phyloP scores from a whole-genome alignment of 2,113 vertebrate genomes.

The Lampris megalopsis region DNA sequence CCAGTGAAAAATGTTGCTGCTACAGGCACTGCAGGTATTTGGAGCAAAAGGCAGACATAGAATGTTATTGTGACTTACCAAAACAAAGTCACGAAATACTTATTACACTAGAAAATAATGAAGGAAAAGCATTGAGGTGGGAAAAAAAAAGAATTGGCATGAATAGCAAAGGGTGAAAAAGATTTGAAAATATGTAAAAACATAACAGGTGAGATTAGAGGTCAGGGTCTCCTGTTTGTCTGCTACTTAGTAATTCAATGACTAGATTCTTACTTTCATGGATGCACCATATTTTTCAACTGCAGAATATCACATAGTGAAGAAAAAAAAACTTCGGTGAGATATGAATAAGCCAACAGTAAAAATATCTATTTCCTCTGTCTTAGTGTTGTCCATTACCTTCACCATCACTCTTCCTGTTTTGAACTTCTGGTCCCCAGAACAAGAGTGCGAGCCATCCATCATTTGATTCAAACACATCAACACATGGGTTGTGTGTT shows the following conservation, averaged over 20 bases:
- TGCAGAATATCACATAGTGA: neutral
- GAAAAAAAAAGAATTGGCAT: neutral
- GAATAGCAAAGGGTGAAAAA: no score
- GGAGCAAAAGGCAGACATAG: no score
- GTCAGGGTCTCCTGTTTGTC: no score
- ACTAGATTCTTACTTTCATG: neutral
- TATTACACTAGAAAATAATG: neutral
- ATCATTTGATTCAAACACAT: conserved; percentile 66
- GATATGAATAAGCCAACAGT: no score
- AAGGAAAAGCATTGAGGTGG: neutral
- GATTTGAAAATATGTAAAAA: no score
- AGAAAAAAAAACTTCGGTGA: neutral
- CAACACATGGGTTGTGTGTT: conserved; percentile 37
- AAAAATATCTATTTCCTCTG: neutral
- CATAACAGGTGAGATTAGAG: no score
- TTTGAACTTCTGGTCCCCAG: conserved; percentile 22
- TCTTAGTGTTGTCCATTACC: conserved; percentile 14
- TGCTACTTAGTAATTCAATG: no score
- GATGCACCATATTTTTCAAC: neutral
- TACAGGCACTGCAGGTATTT: no score
- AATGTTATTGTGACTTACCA: neutral
- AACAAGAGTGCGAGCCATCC: conserved; percentile 48
- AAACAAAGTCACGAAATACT: neutral
- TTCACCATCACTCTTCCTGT: conserved; percentile 25
- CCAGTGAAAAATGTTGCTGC: neutral